Evolutionary conservation across 1,140 invertebrate genomes (phyloP).

Genomic region (Drosophila nebulosa): DNA sequence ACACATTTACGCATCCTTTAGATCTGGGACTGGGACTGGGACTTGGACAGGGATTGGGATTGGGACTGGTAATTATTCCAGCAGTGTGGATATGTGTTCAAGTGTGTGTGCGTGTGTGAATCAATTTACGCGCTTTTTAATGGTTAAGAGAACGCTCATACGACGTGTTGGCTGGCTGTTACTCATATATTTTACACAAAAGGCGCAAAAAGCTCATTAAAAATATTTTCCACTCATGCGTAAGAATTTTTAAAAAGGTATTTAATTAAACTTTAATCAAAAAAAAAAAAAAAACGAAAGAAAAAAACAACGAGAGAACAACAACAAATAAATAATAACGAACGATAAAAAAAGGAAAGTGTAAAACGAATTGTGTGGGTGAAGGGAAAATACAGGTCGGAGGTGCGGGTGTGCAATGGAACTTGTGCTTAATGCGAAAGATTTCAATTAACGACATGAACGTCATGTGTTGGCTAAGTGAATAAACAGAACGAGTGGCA

Average conservation of each 20-base stretch:
- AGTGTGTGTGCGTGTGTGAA: conserved; percentile 5
- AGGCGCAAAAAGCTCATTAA: conserved; percentile 69
- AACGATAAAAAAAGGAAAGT: not conserved
- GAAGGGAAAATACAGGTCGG: not conserved
- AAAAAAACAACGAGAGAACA: conserved; percentile 26
- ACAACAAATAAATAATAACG: conserved; percentile 41
- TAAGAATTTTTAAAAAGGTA: conserved; percentile 68
- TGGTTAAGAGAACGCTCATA: conserved; percentile 48
- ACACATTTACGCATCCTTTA: conserved; percentile 14
- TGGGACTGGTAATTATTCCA: conserved; percentile 41
- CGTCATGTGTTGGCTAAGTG: conserved; percentile 55
- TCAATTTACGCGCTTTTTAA: conserved; percentile 52
- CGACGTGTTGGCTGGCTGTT: conserved; percentile 22
- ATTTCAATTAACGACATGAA: conserved; percentile 72
- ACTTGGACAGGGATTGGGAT: no score
- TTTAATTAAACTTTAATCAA: conserved; percentile 78
- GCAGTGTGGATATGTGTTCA: not conserved
- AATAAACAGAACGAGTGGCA: conserved; percentile 51
- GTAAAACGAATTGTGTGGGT: no score
- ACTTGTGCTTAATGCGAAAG: conserved; percentile 63
- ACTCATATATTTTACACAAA: conserved; percentile 45
- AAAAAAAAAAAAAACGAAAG: conserved; percentile 31
- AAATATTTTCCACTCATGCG: conserved; percentile 71
- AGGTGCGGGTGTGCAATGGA: not conserved
- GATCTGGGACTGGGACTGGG: conserved; percentile 34